Percentiles rank a stretch among this genome's conserved stretches.
These are phyloP conservation scores for Ophioderma brevispina DNA, from an alignment of 35 echinoderm and acorn worm species.

Conservation along the genomic window DNA sequence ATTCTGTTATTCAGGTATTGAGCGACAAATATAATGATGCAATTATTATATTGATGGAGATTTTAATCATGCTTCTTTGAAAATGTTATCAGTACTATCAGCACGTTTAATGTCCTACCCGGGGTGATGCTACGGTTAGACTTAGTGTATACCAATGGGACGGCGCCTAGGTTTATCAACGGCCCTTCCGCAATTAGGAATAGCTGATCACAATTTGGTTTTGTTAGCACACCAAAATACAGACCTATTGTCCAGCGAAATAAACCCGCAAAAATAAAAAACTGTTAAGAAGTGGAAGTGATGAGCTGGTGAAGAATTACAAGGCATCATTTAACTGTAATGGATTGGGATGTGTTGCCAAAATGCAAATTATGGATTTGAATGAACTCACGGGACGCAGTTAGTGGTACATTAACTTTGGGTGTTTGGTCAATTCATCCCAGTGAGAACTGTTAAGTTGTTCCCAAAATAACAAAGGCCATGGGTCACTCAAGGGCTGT, in stretches of 20 bases:
- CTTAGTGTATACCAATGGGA: constrained; percentile 27
- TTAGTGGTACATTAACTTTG: constrained; percentile 22
- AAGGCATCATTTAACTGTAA: constrained; percentile 20
- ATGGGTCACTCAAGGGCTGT: too few relatives aligned
- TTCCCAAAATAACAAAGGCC: too few relatives aligned
- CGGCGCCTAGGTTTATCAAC: too few relatives aligned
- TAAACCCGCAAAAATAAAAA: constrained; percentile 25
- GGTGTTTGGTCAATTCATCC: background rate
- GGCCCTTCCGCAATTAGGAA: too few relatives aligned
- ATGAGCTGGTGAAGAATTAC: constrained; percentile 21
- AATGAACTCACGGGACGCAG: constrained; percentile 30
- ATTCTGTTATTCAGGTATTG: too few relatives aligned
- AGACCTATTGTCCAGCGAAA: constrained; percentile 31
- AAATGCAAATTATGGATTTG: background rate
- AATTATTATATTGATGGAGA: too few relatives aligned
- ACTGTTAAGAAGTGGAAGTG: background rate
- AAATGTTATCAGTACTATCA: too few relatives aligned
- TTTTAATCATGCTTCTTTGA: constrained; percentile 31
- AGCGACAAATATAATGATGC: too few relatives aligned
- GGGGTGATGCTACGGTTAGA: too few relatives aligned
- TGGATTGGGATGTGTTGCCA: constrained; percentile 50
- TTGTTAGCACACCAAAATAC: constrained; percentile 41
- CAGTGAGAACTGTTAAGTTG: constrained; percentile 5
- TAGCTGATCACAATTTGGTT: too few relatives aligned
- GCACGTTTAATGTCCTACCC: too few relatives aligned